Percentiles rank a stretch among this genome's conserved stretches.
These are phyloP conservation scores for Caenorhabditis latens DNA, from an alignment of 1,140 invertebrate species.

Conservation along the genomic window DNA sequence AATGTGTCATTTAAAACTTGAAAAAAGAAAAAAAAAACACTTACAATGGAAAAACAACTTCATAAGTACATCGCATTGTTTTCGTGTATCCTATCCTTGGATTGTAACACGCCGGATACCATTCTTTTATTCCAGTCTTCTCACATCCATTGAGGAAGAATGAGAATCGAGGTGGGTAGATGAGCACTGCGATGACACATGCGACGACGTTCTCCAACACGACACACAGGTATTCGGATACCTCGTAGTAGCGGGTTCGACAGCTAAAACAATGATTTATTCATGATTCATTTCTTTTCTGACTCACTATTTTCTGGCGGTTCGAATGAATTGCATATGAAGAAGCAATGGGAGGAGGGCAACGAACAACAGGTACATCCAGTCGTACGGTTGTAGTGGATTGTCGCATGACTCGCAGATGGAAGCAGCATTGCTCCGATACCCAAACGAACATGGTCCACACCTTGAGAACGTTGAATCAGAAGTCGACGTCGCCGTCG, in stretches of 20 bases:
- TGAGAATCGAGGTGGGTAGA: constrained; percentile 13
- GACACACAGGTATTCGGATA: constrained; percentile 39
- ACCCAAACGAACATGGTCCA: constrained; percentile 52
- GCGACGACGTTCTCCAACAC: constrained; percentile 45
- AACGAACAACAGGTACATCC: constrained; percentile 57
- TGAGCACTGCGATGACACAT: constrained; percentile 14
- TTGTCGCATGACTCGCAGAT: constrained; percentile 32
- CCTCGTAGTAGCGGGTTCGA: constrained; percentile 25
- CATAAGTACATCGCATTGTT: constrained; percentile 58
- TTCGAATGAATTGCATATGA: constrained; percentile 30
- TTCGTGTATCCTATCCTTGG: constrained; percentile 58
- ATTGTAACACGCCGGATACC: constrained; percentile 60
- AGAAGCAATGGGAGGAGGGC: constrained; percentile 54
- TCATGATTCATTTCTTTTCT: no score
- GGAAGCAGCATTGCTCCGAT: neutral
- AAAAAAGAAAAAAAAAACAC: neutral
- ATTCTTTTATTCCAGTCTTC: constrained; percentile 40
- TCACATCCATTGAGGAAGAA: constrained; percentile 34
- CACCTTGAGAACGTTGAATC: neutral
- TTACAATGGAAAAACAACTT: constrained; percentile 63
- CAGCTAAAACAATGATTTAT: constrained; percentile 1
- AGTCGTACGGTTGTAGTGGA: constrained; percentile 49
- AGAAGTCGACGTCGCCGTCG: neutral
- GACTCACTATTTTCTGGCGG: constrained; percentile 38
- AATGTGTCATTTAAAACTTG: neutral